Base-by-base conservation (phyloP, 2,888 invertebrate genomes). In the Cephus runcator region DNA sequence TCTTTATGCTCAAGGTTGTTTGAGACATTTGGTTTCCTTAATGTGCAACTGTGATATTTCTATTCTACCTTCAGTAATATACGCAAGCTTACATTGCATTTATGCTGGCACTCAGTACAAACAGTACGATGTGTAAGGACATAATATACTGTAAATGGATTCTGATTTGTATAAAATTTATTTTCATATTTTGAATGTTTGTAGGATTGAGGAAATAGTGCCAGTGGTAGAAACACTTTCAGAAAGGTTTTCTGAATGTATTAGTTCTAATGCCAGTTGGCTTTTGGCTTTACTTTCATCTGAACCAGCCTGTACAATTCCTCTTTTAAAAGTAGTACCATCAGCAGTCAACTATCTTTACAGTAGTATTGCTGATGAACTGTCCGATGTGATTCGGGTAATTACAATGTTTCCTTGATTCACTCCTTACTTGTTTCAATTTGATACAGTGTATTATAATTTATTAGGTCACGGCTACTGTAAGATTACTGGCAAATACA, bases 271-370 rank as follows among this genome's bases (percentile, higher is more conserved):
- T 69, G 82, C 82, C 77, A 73, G 88, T 68, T 91, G 91, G 90
- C 77, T 90, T 75, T 36, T 91, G 40, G 90, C 90, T 68, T 76
- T 90, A 11, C 76, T 90, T 31, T 91, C 91, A 11, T 91, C 90
- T 1, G 80, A 82, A 73, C 15, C 75, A 69, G 79, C 81, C 31
- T 89, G 87, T 34, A 73, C 75, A 0, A 73, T 75, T 15, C 40
- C 81, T 82, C 76, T 88, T 31, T 77, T 79, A n/a, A 75, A 71
- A 4, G 69, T 79, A 34, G 30, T 86, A 73, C 77, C 85, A 56
- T 40, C 30, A 11, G 69, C 87, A 6, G 73, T 88, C 11, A 82
- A 86, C 73, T 78, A 79, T 78, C 77, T 91, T 0, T 77, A 80
- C 73, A n/a, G 80, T 35, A 77, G 79, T 68, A n/a, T 81, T 15